Evolutionary conservation across 2,113 vertebrate genomes (phyloP).

Genomic region (Gasterosteus aculeatus): DNA sequence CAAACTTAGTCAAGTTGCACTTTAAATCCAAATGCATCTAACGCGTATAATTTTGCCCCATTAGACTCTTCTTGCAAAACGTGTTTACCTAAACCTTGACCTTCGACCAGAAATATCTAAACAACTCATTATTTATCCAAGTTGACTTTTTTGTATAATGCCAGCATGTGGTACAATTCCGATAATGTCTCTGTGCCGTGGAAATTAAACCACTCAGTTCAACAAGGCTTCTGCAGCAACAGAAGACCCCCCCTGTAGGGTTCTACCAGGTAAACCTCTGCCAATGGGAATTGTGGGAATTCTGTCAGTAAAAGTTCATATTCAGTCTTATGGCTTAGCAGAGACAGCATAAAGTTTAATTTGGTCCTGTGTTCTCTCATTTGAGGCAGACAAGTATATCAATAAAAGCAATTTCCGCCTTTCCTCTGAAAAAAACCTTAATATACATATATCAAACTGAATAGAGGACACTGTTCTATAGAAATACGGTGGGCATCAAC

Average conservation of each 20-base stretch:
- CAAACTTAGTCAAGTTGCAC: conserved; percentile 5
- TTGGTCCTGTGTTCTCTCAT: neutral
- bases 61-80: no score
- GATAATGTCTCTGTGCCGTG: neutral
- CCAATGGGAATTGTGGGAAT: neutral
- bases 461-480: conserved; percentile 40
- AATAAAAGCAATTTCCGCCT: conserved; percentile 25
- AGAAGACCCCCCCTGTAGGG: neutral
- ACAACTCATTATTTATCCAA: neutral
- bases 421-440: conserved; percentile 31
- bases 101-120: neutral
- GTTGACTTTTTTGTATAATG: neutral
- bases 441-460: conserved; percentile 34
- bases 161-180: neutral
- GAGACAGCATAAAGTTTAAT: conserved; percentile 1
- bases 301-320: neutral
- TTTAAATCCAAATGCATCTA: neutral
- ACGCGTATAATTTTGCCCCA: no score
- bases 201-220: neutral
- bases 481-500: conserved; percentile 51
- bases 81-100: neutral
- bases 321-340: neutral
- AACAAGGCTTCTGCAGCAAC: neutral
- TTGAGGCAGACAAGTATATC: neutral
- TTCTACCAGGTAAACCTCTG: neutral